Evolutionary conservation across 2,113 vertebrate species (phyloP), one percentile per base, ranked within the genome.

Genomic region (Hypanus sabinus): DNA sequence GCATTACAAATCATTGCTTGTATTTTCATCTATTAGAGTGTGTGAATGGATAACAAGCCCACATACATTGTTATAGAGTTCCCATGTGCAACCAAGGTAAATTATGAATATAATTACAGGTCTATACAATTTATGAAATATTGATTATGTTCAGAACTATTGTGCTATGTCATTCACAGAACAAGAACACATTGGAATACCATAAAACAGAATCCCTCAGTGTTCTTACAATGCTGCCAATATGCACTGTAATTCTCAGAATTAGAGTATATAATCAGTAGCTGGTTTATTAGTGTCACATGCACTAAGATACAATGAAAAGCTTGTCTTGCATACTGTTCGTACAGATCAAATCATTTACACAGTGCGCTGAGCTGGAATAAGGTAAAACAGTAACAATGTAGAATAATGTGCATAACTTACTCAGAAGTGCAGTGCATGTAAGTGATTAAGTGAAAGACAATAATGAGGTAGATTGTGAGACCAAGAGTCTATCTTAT

Each of bases 31-130:
- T 46, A 30, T 93, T 75, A 73, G 22, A 55, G 2, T 93, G 68
- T 9, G 33, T 33, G 60, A 90, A 33, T 65, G 30, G 85, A 20
- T 90, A 90, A 65, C n/a, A 90, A 65, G 4, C 3, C 5, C 30
- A n/a, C 16, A 60, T 90, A 30, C 30, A n/a, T 60, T 62, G 57
- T 8, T 27, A 33, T 14, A 38, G 90, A 71, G 18, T 46, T 55
- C 5, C 36, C 33, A 46, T 55, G 24, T 55, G 68, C 68, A 93
- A 46, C 68, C 4, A 71, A 71, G 22, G 70, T 93, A 93, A 93
- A 93, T 93, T 93, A 55, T 90, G n/a, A 90, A 90, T 90, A 90
- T 65, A 90, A 62, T 90, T 93, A 36, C 68, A 93, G 73, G 91
- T 93, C 70, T 22, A 55, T 70, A 36, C 65, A 71, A 92, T 93